phyloP scores from a whole-genome alignment of 2,113 vertebrate species.

The Spea multiplicata region DNA sequence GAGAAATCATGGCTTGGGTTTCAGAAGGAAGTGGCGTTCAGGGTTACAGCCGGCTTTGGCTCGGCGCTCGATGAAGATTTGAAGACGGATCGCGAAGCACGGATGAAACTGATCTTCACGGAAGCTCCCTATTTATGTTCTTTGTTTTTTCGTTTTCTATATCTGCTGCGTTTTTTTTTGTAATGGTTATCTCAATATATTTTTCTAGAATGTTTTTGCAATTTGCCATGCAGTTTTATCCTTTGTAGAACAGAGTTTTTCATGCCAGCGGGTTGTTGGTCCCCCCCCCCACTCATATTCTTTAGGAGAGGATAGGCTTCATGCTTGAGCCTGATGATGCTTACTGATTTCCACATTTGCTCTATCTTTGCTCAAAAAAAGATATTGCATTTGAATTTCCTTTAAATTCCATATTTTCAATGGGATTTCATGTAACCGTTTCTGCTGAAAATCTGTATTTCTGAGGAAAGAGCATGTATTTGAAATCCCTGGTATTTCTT shows the following conservation, averaged over 20 bases:
- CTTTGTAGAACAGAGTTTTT: conserved; percentile 76
- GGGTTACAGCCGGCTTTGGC: conserved; percentile 32
- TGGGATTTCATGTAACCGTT: neutral
- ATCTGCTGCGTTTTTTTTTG: conserved; percentile 33
- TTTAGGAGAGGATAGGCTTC: conserved; percentile 59
- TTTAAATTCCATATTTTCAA: neutral
- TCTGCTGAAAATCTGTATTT: conserved; percentile 18
- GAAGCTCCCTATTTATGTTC: conserved; percentile 22
- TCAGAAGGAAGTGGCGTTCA: conserved; percentile 54
- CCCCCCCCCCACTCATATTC: conserved; percentile 57
- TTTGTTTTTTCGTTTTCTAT: conserved; percentile 25
- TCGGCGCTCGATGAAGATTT: conserved; percentile 20
- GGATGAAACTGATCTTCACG: conserved; percentile 17
- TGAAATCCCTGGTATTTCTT: conserved; percentile 60
- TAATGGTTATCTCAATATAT: conserved; percentile 63
- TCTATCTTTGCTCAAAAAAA: conserved; percentile 18
- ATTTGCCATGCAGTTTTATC: conserved; percentile 86
- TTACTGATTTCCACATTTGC: conserved; percentile 55
- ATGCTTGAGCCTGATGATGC: conserved; percentile 68
- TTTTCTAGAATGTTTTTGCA: conserved; percentile 59
- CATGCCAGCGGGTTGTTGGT: conserved; percentile 74
- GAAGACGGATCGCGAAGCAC: neutral
- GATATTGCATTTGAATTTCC: conserved; percentile 71
- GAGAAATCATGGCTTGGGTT: conserved; percentile 53
- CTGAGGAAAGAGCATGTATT: conserved; percentile 51